Evolutionary conservation across 2,888 invertebrate species (phyloP).

Genomic region (Platycheirus albimanus): DNA sequence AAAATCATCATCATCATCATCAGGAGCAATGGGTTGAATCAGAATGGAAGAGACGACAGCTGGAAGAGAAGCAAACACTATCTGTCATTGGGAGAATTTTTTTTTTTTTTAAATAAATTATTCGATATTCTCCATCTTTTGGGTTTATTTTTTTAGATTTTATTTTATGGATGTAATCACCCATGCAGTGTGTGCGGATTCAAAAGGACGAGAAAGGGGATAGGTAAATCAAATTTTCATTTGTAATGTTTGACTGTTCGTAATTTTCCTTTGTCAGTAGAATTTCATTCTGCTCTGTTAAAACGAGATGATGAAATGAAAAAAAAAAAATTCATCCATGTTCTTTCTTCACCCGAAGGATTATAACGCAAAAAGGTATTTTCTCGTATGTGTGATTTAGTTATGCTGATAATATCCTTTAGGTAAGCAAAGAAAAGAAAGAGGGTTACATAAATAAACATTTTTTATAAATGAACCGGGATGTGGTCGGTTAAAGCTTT

Average conservation of each 20-base stretch:
- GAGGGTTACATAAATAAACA: constrained; percentile 5
- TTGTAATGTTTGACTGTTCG: constrained; percentile 54
- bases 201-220: no score
- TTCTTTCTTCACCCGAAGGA: constrained; percentile 5
- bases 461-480: constrained; percentile 36
- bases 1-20: constrained; percentile 60
- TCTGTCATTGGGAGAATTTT: constrained; percentile 31
- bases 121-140: constrained; percentile 35
- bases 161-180: constrained; percentile 30
- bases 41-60: neutral
- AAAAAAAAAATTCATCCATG: neutral
- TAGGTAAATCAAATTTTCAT: constrained; percentile 57
- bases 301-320: neutral
- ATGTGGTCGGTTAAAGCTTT: constrained; percentile 59
- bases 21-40: constrained; percentile 7
- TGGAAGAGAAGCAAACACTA: constrained; percentile 16
- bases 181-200: constrained; percentile 5
- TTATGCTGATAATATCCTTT: constrained; percentile 3
- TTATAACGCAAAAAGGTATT: neutral
- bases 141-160: constrained; percentile 32
- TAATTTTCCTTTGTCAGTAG: constrained; percentile 55
- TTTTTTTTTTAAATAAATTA: constrained; percentile 47
- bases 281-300: neutral
- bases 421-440: constrained; percentile 1
- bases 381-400: constrained; percentile 13